Evolutionary conservation across 2,113 vertebrate genomes (phyloP).

Genomic region (Micromys minutus): DNA sequence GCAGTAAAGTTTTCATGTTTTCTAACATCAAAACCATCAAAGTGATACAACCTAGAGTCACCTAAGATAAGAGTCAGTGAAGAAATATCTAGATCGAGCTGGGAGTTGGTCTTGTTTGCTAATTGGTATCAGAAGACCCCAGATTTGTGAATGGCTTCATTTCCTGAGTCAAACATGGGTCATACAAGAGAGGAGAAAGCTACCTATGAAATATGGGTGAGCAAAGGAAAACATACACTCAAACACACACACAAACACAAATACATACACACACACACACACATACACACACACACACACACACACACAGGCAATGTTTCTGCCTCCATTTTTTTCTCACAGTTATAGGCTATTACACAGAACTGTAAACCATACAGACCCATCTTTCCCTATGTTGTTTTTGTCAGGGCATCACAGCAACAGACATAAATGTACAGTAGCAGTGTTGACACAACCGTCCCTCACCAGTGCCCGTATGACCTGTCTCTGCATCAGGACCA

Average conservation of each 20-base stretch:
- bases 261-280: not conserved
- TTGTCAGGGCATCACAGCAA: not conserved
- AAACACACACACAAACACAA: too few relatives aligned
- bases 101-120: not conserved
- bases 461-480: not conserved
- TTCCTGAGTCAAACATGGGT: not conserved
- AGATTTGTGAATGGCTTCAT: not conserved
- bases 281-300: not conserved
- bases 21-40: not conserved
- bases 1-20: not conserved
- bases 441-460: not conserved
- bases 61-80: not conserved
- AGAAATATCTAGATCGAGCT: not conserved
- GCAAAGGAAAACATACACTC: not conserved
- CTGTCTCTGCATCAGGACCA: not conserved
- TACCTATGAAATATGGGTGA: not conserved
- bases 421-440: not conserved
- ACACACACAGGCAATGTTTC: too few relatives aligned
- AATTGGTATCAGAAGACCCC: not conserved
- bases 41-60: not conserved
- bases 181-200: not conserved
- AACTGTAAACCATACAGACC: not conserved
- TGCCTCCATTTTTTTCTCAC: not conserved
- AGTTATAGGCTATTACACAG: not conserved
- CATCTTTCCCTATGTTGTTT: not conserved